Conservation (phyloP, 2,113 vertebrate species). For the Nansenia antarctica region DNA sequence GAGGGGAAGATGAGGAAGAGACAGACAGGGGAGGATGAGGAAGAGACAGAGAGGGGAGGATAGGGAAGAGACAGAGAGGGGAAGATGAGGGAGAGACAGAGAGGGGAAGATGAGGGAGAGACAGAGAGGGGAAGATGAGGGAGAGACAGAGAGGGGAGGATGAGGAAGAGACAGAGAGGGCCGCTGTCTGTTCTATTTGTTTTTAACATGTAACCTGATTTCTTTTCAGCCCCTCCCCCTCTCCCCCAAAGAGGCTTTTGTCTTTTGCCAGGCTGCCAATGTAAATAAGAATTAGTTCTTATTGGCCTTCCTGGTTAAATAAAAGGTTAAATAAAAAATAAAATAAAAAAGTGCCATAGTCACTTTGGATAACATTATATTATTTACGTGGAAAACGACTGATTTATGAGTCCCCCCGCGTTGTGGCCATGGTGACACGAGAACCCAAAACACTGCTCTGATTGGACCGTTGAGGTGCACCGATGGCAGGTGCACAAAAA, state of each 20-base stretch:
- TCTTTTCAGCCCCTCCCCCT: too few species aligned
- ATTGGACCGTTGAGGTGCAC: not conserved
- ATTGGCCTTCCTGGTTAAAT: too few species aligned
- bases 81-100: not conserved
- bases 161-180: not conserved
- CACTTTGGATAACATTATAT: not conserved
- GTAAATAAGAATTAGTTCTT: too few species aligned
- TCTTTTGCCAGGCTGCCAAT: too few species aligned
- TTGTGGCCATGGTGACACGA: slow-evolving; percentile 3
- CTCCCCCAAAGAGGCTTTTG: too few species aligned
- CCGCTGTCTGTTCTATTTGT: too few species aligned
- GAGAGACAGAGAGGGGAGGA: not conserved
- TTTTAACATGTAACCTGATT: slow-evolving; percentile 18
- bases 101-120: not conserved
- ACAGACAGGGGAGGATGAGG: not conserved
- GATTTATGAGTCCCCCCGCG: not conserved
- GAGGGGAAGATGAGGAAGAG: not conserved
- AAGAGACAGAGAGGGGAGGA: not conserved
- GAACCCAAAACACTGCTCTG: not conserved
- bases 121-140: not conserved
- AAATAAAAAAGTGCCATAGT: not conserved
- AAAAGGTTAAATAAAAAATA: too few species aligned
- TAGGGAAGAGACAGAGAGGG: not conserved
- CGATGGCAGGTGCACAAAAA: slow-evolving; percentile 7
- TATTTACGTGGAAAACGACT: slow-evolving; percentile 4